phyloP scores from a whole-genome alignment of 2,113 vertebrate genomes.

The Phycodurus eques region DNA sequence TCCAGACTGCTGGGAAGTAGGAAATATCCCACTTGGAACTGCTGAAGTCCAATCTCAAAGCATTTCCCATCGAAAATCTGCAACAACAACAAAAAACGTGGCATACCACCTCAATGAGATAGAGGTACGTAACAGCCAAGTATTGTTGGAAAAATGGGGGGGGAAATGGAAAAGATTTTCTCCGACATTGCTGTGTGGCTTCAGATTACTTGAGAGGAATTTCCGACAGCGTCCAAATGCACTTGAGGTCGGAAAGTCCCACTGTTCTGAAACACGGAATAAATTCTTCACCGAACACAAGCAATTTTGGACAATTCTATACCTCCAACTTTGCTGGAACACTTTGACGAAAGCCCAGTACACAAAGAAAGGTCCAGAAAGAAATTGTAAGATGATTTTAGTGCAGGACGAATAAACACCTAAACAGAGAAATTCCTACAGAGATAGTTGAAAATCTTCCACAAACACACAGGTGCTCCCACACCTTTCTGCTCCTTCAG shows the following conservation, averaged over 20 bases:
- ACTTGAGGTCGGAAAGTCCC: neutral
- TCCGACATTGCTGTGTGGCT: neutral
- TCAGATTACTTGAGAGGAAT: neutral
- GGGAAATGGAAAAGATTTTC: too few relatives aligned
- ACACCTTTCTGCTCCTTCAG: conserved; percentile 47
- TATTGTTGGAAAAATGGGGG: too few relatives aligned
- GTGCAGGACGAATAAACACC: neutral
- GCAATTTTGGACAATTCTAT: neutral
- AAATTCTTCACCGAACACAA: neutral
- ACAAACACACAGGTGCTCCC: conserved; percentile 13
- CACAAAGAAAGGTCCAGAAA: neutral
- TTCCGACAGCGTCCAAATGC: neutral
- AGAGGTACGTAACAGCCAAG: too few relatives aligned
- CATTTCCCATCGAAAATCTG: neutral
- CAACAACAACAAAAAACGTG: neutral
- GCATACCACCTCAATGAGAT: too few relatives aligned
- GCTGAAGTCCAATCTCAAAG: neutral
- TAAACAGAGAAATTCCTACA: neutral
- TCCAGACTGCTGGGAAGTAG: neutral
- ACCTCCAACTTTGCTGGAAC: too few relatives aligned
- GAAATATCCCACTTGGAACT: neutral
- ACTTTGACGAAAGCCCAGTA: neutral
- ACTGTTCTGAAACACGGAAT: neutral
- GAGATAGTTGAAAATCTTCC: conserved; percentile 4
- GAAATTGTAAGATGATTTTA: neutral